A percentile compares a stretch with the other conserved stretches of the same genome.
Evolutionary conservation across 2,888 invertebrate genomes (phyloP).

Genomic region (Buathra laborator): DNA sequence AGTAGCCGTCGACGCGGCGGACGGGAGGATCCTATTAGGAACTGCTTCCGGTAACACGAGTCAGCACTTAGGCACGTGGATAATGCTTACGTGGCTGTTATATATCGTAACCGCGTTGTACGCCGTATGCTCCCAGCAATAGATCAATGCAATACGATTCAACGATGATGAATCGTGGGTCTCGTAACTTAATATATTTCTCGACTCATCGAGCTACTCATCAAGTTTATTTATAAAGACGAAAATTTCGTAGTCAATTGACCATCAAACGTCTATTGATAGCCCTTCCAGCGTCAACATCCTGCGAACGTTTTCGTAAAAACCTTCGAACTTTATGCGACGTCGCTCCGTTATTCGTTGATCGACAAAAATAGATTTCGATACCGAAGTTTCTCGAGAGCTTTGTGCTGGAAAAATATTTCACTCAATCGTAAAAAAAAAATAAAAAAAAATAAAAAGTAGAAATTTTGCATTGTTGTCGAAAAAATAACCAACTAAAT

Average conservation of each 20-base stretch:
- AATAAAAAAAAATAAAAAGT: no score
- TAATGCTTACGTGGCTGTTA: constrained; percentile 69
- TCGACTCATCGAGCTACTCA: not conserved
- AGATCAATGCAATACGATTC: constrained; percentile 20
- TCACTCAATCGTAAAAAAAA: not conserved
- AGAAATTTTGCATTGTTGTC: no score
- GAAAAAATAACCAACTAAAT: no score
- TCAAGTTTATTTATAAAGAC: constrained; percentile 36
- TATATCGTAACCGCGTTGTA: constrained; percentile 53
- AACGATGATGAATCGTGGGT: constrained; percentile 28
- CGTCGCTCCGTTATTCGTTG: not conserved
- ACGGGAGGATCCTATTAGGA: constrained; percentile 78
- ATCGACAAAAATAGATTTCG: constrained; percentile 2
- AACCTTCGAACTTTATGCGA: not conserved
- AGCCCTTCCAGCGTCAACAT: constrained; percentile 5
- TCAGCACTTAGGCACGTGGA: constrained; percentile 80
- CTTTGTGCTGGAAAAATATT: not conserved
- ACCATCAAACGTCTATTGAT: constrained; percentile 7
- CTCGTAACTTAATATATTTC: not conserved
- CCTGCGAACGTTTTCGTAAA: not conserved
- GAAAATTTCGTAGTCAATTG: not conserved
- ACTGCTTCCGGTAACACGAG: constrained; percentile 83
- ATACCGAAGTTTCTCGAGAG: not conserved
- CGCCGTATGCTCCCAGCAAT: constrained; percentile 16
- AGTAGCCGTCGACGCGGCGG: constrained; percentile 43